A percentile compares a stretch with the other conserved stretches of the same genome.
phyloP scores from a whole-genome alignment of 2,888 invertebrate genomes.

The Petrolisthes cinctipes region DNA sequence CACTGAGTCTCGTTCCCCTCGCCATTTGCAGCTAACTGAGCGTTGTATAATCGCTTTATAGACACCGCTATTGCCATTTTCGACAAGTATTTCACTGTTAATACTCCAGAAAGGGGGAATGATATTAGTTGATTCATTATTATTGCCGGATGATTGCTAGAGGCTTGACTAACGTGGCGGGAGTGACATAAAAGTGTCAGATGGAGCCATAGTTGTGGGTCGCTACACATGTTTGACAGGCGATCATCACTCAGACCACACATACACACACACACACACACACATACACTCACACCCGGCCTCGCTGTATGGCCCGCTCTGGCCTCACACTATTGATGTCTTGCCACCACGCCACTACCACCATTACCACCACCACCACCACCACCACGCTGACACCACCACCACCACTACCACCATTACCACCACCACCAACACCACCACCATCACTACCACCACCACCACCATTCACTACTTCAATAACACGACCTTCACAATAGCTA shows the following conservation, averaged over 20 bases:
- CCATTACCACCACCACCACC: neutral
- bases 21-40: slow-evolving; percentile 41
- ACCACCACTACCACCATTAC: neutral
- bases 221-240: slow-evolving; percentile 27
- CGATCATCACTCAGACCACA: slow-evolving; percentile 4
- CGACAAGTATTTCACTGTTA: slow-evolving; percentile 43
- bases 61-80: slow-evolving; percentile 48
- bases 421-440: neutral
- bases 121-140: slow-evolving; percentile 32
- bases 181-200: slow-evolving; percentile 29
- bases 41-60: slow-evolving; percentile 52
- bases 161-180: slow-evolving; percentile 23
- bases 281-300: slow-evolving; percentile 10
- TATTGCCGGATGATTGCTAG: slow-evolving; percentile 32
- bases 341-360: neutral
- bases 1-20: slow-evolving; percentile 30
- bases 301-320: neutral
- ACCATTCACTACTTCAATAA: too few species aligned
- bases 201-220: slow-evolving; percentile 23
- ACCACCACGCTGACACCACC: neutral
- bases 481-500: too few species aligned
- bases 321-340: neutral
- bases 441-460: too few species aligned
- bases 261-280: slow-evolving; percentile 7
- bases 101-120: slow-evolving; percentile 40